Conservation (phyloP, 2,888 invertebrate species). For the Spodoptera picta region DNA sequence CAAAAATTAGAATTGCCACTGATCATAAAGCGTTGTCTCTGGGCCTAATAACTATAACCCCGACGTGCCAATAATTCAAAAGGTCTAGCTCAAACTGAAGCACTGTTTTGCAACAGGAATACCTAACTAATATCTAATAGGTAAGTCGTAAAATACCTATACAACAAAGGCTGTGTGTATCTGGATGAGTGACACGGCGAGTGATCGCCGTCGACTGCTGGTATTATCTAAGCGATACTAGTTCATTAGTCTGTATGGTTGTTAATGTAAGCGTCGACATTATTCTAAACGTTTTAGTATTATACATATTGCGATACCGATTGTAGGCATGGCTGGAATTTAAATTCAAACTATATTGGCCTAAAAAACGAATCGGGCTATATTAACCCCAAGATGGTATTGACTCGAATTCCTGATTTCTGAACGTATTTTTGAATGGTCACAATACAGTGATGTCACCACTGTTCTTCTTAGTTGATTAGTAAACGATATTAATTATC, state of each 20-base stretch:
- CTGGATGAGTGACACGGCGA: conserved; percentile 53
- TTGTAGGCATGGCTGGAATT: conserved; percentile 40
- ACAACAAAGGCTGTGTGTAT: conserved; percentile 36
- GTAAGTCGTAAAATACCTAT: background rate
- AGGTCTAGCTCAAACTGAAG: too few species aligned
- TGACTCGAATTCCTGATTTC: too few species aligned
- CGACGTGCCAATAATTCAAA: too few species aligned
- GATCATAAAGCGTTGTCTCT: too few species aligned
- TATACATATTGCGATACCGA: conserved; percentile 31
- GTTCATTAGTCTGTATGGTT: conserved; percentile 64
- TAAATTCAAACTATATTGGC: background rate
- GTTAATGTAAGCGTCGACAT: conserved; percentile 45
- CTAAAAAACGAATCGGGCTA: conserved; percentile 4
- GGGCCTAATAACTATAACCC: too few species aligned
- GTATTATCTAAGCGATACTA: conserved; percentile 65
- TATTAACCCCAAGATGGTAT: conserved; percentile 6
- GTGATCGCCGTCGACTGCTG: conserved; percentile 66
- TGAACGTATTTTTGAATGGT: background rate
- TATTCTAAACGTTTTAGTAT: conserved; percentile 35
- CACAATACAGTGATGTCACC: conserved; percentile 8
- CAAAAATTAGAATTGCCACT: too few species aligned
- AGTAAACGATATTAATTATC: conserved; percentile 25
- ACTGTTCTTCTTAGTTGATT: background rate
- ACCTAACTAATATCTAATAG: background rate
- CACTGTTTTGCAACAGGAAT: too few species aligned